These are phyloP conservation scores for Microctonus hyperodae DNA, from an alignment of 2,888 invertebrate species.

Conservation along the genomic window DNA sequence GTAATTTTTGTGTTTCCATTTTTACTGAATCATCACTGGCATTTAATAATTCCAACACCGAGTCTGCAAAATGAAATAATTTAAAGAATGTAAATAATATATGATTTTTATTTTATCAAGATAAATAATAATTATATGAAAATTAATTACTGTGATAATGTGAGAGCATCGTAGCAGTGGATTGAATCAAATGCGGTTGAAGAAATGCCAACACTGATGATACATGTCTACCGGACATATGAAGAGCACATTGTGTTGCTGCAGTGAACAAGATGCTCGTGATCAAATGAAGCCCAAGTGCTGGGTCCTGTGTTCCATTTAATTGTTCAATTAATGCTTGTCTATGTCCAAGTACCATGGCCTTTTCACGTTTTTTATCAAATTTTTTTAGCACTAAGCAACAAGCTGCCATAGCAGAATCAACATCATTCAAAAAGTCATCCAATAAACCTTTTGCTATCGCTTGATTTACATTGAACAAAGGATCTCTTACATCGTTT, in stretches of 20 bases:
- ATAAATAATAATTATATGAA: slow-evolving; percentile 10
- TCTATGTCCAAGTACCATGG: slow-evolving; percentile 79
- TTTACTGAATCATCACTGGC: slow-evolving; percentile 65
- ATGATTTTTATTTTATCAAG: background rate
- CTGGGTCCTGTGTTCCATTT: slow-evolving; percentile 76
- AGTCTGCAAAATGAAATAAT: slow-evolving; percentile 64
- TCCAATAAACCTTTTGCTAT: slow-evolving; percentile 76
- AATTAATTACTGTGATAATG: slow-evolving; percentile 78
- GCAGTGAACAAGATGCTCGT: slow-evolving; percentile 82
- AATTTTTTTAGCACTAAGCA: slow-evolving; percentile 85
- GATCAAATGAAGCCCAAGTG: slow-evolving; percentile 79
- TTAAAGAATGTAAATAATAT: slow-evolving; percentile 14
- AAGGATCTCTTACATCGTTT: slow-evolving; percentile 72
- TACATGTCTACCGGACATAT: slow-evolving; percentile 94
- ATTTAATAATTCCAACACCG: slow-evolving; percentile 71
- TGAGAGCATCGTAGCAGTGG: slow-evolving; percentile 71
- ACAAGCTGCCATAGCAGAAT: slow-evolving; percentile 74
- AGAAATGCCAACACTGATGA: slow-evolving; percentile 79
- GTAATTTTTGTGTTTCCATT: slow-evolving; percentile 64
- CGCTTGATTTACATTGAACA: slow-evolving; percentile 74
- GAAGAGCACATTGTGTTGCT: slow-evolving; percentile 81
- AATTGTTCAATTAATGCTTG: slow-evolving; percentile 83
- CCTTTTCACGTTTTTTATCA: slow-evolving; percentile 87
- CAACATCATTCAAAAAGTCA: slow-evolving; percentile 79
- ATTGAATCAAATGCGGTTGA: slow-evolving; percentile 72